Conservation (phyloP, 1,140 invertebrate species). For the Pseudachorutes palmiensis region DNA sequence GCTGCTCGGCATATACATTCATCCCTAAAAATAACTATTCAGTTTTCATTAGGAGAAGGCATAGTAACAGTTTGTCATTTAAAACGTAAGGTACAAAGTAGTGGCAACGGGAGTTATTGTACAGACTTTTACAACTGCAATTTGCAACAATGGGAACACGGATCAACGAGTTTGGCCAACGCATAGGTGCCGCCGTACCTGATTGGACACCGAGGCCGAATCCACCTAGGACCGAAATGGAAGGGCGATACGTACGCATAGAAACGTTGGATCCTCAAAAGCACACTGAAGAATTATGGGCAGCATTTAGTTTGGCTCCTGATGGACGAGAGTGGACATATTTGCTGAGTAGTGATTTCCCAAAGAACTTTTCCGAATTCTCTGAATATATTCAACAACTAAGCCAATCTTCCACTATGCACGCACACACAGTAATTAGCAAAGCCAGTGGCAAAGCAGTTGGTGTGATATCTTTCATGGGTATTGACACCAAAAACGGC, state of each 20-base stretch:
- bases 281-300: background rate
- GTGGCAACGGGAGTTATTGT: no score
- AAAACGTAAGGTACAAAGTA: no score
- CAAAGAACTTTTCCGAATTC: background rate
- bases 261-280: background rate
- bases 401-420: background rate
- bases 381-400: background rate
- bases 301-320: background rate
- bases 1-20: no score
- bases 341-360: background rate
- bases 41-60: no score
- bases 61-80: no score
- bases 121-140: no score
- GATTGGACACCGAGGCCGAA: background rate
- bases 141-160: background rate
- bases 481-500: background rate
- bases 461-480: background rate
- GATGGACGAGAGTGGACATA: background rate
- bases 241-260: background rate
- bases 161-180: background rate
- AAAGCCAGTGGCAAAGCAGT: background rate
- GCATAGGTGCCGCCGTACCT: background rate
- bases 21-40: no score
- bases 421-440: background rate
- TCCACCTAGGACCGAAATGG: background rate